Conservation (phyloP, 2,888 invertebrate species). For the Cosmopolites sordidus region DNA sequence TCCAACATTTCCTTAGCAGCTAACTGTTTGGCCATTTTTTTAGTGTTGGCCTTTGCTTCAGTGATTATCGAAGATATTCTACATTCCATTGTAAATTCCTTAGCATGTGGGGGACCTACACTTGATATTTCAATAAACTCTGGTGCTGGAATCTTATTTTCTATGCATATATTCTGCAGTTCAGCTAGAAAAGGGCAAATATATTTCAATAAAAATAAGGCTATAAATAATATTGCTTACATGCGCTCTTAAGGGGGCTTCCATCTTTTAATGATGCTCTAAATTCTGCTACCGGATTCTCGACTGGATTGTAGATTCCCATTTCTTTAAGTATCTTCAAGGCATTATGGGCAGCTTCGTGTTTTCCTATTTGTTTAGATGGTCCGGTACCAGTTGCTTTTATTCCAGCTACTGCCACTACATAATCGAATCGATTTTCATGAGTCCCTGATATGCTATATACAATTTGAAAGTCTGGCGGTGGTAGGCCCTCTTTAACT, state of each 20-base stretch:
- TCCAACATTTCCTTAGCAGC: constrained; percentile 53
- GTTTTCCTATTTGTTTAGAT: constrained; percentile 60
- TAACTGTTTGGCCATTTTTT: constrained; percentile 62
- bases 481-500: constrained; percentile 51
- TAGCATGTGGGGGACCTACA: constrained; percentile 63
- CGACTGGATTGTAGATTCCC: constrained; percentile 42
- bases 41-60: constrained; percentile 56
- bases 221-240: too few species aligned
- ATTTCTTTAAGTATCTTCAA: constrained; percentile 46
- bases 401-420: constrained; percentile 33
- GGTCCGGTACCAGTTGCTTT: constrained; percentile 41
- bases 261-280: constrained; percentile 29
- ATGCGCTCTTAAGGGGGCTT: constrained; percentile 19
- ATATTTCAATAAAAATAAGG: too few species aligned
- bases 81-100: constrained; percentile 59
- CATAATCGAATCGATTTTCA: constrained; percentile 45
- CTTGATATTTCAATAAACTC: constrained; percentile 56
- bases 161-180: constrained; percentile 48
- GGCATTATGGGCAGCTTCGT: constrained; percentile 54
- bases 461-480: constrained; percentile 52
- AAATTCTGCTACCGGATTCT: constrained; percentile 35
- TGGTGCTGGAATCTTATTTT: constrained; percentile 51
- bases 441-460: constrained; percentile 40
- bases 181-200: constrained; percentile 32
- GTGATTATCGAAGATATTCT: constrained; percentile 54